Conservation (phyloP, 2,888 invertebrate species). For the Clusia tigrina region DNA sequence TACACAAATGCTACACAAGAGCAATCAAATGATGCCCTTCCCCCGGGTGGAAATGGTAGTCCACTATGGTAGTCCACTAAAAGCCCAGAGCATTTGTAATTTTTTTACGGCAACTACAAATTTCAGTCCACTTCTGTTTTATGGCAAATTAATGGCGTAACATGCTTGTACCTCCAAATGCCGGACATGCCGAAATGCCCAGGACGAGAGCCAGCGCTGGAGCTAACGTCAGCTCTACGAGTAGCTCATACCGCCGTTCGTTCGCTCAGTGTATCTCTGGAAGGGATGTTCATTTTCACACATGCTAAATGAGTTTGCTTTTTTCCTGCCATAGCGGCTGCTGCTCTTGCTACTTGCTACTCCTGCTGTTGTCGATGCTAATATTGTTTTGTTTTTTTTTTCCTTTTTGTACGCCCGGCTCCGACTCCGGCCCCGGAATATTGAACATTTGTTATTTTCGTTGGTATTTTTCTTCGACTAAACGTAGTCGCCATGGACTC, state of each 20-base stretch:
- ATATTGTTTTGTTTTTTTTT: slow-evolving; percentile 35
- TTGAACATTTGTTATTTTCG: slow-evolving; percentile 57
- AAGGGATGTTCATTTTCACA: slow-evolving; percentile 46
- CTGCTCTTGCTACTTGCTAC: slow-evolving; percentile 30
- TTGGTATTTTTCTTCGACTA: slow-evolving; percentile 51
- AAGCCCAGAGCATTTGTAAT: slow-evolving; percentile 45
- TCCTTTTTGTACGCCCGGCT: slow-evolving; percentile 42
- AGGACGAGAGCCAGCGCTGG: slow-evolving; percentile 1
- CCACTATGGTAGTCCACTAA: slow-evolving; percentile 11
- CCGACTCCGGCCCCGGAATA: slow-evolving; percentile 48
- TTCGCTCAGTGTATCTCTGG: slow-evolving; percentile 24
- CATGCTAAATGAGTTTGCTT: slow-evolving; percentile 50
- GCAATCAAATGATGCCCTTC: slow-evolving; percentile 11
- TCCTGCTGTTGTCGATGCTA: slow-evolving; percentile 33
- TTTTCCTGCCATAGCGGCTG: slow-evolving; percentile 30
- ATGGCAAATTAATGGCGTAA: slow-evolving; percentile 59
- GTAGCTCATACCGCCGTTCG: slow-evolving; percentile 47
- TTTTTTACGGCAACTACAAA: slow-evolving; percentile 43
- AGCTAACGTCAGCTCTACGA: not conserved
- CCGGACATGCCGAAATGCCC: slow-evolving; percentile 20
- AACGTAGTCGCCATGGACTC: not conserved
- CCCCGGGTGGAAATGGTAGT: no score
- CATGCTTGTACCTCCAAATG: slow-evolving; percentile 42
- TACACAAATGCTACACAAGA: not conserved
- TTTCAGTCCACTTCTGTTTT: slow-evolving; percentile 58